Conservation (phyloP, 2,888 invertebrate species). For the Heliconius ismenius region DNA sequence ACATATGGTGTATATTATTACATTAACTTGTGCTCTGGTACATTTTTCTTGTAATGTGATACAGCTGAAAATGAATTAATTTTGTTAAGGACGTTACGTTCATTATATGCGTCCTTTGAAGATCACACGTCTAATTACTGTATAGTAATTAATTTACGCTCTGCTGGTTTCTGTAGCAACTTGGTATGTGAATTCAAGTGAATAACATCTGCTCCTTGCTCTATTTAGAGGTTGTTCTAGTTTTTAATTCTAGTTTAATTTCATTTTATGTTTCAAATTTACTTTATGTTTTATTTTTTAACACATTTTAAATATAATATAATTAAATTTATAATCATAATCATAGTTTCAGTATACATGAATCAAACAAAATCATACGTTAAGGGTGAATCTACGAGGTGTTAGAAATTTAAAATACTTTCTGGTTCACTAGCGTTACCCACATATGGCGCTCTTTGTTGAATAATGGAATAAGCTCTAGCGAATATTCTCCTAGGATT, state of each 20-base stretch:
- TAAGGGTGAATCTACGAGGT: constrained; percentile 35
- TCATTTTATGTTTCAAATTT: neutral
- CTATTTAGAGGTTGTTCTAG: constrained; percentile 32
- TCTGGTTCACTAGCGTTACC: constrained; percentile 43
- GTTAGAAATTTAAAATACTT: constrained; percentile 45
- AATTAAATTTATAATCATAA: neutral
- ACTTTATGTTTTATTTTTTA: neutral
- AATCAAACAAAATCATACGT: constrained; percentile 24
- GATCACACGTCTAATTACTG: constrained; percentile 60
- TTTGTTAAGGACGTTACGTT: constrained; percentile 45
- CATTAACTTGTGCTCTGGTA: constrained; percentile 8
- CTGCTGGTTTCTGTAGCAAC: constrained; percentile 53
- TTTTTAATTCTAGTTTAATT: constrained; percentile 21
- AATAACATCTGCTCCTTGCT: constrained; percentile 46
- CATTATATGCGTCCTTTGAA: constrained; percentile 52
- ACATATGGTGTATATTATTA: neutral
- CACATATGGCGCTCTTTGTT: constrained; percentile 46
- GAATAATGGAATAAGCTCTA: constrained; percentile 48
- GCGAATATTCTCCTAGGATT: constrained; percentile 44
- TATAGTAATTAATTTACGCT: constrained; percentile 59
- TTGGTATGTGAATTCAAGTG: constrained; percentile 57
- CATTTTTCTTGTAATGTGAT: constrained; percentile 18
- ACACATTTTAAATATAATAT: neutral
- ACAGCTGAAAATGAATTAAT: constrained; percentile 36
- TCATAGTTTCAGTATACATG: neutral